Percentiles rank a stretch among this genome's conserved stretches.
phyloP scores from a whole-genome alignment of 1,140 invertebrate genomes.

The Bombus impatiens region DNA sequence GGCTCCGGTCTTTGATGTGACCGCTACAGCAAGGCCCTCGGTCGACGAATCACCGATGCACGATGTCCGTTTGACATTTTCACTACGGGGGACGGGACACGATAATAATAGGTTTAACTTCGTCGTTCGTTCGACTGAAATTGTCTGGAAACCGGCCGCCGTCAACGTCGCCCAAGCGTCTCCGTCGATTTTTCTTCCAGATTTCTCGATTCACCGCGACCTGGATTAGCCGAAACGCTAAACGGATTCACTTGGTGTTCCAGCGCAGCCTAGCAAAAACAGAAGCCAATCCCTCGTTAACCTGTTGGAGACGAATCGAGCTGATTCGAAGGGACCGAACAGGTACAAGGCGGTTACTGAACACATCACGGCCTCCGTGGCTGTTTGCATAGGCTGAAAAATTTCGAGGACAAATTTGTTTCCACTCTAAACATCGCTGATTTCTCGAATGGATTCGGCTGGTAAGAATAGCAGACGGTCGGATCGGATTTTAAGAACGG shows the following conservation, averaged over 20 bases:
- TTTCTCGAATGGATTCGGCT: background rate
- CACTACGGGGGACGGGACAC: constrained; percentile 71
- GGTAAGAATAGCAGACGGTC: too few relatives aligned
- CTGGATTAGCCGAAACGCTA: constrained; percentile 60
- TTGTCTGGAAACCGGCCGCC: constrained; percentile 67
- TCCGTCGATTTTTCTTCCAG: constrained; percentile 61
- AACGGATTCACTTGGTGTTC: constrained; percentile 59
- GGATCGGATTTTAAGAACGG: background rate
- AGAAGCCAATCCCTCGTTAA: constrained; percentile 59
- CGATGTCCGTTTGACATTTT: constrained; percentile 75
- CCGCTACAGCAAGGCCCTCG: constrained; percentile 41
- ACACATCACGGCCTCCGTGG: background rate
- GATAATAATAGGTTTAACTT: constrained; percentile 76
- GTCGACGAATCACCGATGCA: constrained; percentile 58
- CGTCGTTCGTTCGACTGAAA: constrained; percentile 58
- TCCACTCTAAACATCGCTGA: constrained; percentile 31
- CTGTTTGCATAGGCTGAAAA: constrained; percentile 34
- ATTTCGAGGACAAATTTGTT: constrained; percentile 51
- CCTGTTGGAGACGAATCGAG: constrained; percentile 44
- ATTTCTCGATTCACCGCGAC: constrained; percentile 38
- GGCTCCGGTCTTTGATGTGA: constrained; percentile 56
- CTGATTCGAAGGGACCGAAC: constrained; percentile 48
- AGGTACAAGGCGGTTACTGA: constrained; percentile 28
- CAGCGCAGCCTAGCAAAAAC: constrained; percentile 59
- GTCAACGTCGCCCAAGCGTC: background rate